Percentiles rank a stretch among this genome's conserved stretches.
Conservation (phyloP, 2,797 vertebrate genomes). For the Falco novaeseelandiae region DNA sequence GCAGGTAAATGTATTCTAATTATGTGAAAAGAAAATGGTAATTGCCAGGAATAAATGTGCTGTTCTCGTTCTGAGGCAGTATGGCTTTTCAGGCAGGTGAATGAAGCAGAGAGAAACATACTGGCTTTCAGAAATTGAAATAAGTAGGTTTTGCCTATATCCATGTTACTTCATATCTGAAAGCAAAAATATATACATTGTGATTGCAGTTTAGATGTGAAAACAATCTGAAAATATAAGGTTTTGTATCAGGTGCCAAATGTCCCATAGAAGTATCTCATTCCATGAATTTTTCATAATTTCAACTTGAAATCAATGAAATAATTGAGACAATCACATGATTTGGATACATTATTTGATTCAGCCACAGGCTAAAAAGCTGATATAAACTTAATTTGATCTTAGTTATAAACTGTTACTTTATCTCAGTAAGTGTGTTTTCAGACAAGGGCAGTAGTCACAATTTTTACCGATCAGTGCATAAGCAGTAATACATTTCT, state of each 20-base stretch:
- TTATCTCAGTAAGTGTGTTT: background rate
- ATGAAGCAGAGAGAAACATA: background rate
- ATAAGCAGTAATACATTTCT: background rate
- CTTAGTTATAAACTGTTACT: background rate
- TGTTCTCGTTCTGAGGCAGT: background rate
- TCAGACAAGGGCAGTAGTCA: background rate
- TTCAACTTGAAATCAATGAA: background rate
- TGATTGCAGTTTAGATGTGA: background rate
- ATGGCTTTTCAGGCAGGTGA: background rate
- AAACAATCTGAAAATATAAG: background rate
- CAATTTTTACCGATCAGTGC: background rate
- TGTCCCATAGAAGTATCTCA: background rate
- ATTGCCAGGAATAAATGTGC: background rate
- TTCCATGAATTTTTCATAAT: background rate
- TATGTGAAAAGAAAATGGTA: background rate
- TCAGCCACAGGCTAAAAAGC: background rate
- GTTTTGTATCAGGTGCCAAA: background rate
- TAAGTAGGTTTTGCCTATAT: background rate
- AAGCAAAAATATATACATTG: background rate
- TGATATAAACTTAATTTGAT: background rate
- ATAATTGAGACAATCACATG: background rate
- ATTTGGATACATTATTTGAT: background rate
- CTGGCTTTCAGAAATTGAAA: background rate
- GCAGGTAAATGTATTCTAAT: background rate
- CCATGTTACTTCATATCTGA: background rate